Evolutionary conservation across 1,140 invertebrate genomes (phyloP), one percentile per base, ranked within the genome.

Genomic region (Cotesia chilonis): DNA sequence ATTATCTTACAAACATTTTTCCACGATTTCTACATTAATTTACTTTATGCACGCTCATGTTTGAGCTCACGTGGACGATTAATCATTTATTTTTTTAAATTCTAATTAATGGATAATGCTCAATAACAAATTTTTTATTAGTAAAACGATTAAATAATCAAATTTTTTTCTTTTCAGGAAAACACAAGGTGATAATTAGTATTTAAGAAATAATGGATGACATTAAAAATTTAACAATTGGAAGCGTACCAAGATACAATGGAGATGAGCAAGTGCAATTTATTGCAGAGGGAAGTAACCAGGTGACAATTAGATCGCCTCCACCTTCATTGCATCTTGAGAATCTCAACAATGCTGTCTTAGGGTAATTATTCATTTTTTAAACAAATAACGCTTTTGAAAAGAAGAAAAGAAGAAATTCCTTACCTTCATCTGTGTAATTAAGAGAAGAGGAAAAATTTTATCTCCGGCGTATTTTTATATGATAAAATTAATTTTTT

Each of bases 241-340:
- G 75, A 60, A 63, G 75, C 68, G 79, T 77, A 28, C 79, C 84
- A 37, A 82, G 79, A 64, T 86, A 83, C 75, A 84, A 81, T 73
- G 84, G 83, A 6, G 84, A 85, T 70, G 85, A 85, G 47, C 84
- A 87, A 68, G 84, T 87, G 35, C 85, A 87, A 66, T 87, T 86
- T 68, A 83, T 85, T 72, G 81, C 85, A 36, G 80, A 82, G 60
- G 83, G 80, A 61, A 84, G 80, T 78, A 80, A 85, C 57, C 85
- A 86, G 77, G 84, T 86, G 79, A 86, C 84, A 59, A 86, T 87
- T 66, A 85, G 81, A 75, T 83, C 84, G 38, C 81, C 84, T n/a
- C 81, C 83, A 37, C 76, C 81, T 6, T 75, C 81, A 0, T 57
- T 85, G 7, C 81, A 81, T 65, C 75, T 84, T 61, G 84, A 86